Evolutionary conservation across 2,797 vertebrate genomes (phyloP).

Genomic region (Nannoperca obscura): DNA sequence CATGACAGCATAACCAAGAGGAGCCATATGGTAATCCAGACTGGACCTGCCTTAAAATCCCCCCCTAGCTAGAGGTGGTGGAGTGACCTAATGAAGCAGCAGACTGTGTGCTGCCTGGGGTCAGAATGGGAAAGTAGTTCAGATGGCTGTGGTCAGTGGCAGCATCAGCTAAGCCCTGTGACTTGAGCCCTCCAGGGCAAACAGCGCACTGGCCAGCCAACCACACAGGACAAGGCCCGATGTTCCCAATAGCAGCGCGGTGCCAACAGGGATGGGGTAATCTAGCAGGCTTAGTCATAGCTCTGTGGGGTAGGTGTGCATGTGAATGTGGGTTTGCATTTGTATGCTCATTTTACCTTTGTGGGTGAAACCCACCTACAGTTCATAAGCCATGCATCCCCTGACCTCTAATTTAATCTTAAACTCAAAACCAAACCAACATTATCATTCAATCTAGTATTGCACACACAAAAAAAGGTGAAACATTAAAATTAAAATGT

Average conservation of each 20-base stretch:
- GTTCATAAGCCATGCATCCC: conserved; percentile 14
- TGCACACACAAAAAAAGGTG: neutral
- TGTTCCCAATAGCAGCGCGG: conserved; percentile 42
- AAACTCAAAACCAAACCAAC: neutral
- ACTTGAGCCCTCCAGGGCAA: conserved; percentile 55
- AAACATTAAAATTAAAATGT: rapidly evolving
- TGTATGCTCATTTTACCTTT: conserved; percentile 17
- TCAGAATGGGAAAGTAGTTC: conserved; percentile 69
- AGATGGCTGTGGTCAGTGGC: conserved; percentile 72
- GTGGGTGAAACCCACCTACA: conserved; percentile 12
- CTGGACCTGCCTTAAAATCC: conserved; percentile 73
- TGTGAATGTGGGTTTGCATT: conserved; percentile 18
- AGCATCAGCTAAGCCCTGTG: conserved; percentile 67
- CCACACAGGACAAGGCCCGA: conserved; percentile 58
- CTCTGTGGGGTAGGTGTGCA: conserved; percentile 43
- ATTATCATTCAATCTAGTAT: neutral
- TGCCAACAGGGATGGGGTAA: conserved; percentile 59
- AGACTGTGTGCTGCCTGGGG: conserved; percentile 69
- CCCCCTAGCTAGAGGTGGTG: conserved; percentile 65
- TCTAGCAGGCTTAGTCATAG: conserved; percentile 68
- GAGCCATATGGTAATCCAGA: conserved; percentile 80
- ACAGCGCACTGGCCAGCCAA: conserved; percentile 50
- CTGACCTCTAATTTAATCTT: neutral
- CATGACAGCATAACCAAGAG: conserved; percentile 70
- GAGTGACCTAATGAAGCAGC: conserved; percentile 80